phyloP scores from a whole-genome alignment of 2,113 vertebrate species.

The Bos indicus region DNA sequence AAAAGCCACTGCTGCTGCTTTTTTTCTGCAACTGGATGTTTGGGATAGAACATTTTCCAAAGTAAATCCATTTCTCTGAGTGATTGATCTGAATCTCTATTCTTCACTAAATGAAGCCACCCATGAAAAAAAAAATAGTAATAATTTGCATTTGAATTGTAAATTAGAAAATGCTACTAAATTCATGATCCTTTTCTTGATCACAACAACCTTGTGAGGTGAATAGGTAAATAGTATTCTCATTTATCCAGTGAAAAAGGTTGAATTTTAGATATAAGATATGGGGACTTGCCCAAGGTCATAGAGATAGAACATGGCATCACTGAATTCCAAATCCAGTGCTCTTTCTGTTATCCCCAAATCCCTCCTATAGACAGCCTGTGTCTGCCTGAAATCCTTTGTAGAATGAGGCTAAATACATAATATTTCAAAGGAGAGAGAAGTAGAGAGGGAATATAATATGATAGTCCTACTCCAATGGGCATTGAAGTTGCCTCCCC shows the following conservation, averaged over 20 bases:
- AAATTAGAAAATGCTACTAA: conserved; percentile 19
- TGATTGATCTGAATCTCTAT: not conserved
- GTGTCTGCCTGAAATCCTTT: not conserved
- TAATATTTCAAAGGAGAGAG: not conserved
- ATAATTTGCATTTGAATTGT: not conserved
- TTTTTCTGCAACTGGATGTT: conserved; percentile 24
- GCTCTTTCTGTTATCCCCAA: not conserved
- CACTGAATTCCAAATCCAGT: not conserved
- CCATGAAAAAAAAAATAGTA: not conserved
- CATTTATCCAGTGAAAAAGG: not conserved
- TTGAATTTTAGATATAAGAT: not conserved
- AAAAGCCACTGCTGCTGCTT: conserved; percentile 5
- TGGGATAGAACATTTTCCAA: not conserved
- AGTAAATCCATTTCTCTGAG: not conserved
- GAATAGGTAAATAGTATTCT: not conserved
- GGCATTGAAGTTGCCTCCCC: not conserved
- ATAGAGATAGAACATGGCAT: not conserved
- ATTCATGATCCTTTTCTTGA: not conserved
- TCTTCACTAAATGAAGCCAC: not conserved
- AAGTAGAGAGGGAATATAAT: not conserved
- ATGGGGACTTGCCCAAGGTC: not conserved
- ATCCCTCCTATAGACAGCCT: not conserved
- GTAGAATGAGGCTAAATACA: not conserved
- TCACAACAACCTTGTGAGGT: not conserved
- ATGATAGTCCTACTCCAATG: not conserved